phyloP scores from a whole-genome alignment of 2,797 vertebrate genomes.

The Aplochiton taeniatus region DNA sequence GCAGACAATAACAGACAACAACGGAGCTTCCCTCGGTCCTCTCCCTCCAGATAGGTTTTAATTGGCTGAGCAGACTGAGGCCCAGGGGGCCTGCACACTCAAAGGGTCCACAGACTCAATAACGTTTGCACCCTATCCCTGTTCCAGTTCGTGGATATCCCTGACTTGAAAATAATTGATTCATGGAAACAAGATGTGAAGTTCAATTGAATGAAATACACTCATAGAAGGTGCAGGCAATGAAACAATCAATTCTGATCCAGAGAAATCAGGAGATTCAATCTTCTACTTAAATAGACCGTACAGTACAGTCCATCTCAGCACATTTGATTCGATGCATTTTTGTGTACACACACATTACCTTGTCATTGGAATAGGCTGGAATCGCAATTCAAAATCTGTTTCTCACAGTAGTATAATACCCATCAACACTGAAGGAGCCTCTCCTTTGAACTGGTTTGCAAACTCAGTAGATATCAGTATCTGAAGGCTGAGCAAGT shows the following conservation, averaged over 20 bases:
- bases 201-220: too few relatives aligned
- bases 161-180: not conserved
- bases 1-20: conserved; percentile 8
- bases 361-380: conserved; percentile 4
- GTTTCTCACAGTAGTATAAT: not conserved
- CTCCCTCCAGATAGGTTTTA: not conserved
- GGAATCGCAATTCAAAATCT: conserved; percentile 7
- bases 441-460: too few relatives aligned
- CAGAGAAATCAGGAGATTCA: conserved; percentile 23
- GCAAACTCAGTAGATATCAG: too few relatives aligned
- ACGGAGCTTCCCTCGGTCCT: not conserved
- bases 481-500: too few relatives aligned
- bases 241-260: conserved; percentile 4
- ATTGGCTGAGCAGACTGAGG: not conserved
- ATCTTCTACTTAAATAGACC: conserved; percentile 10
- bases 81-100: not conserved
- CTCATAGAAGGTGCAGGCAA: not conserved
- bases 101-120: conserved; percentile 1
- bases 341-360: not conserved
- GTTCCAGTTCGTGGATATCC: not conserved
- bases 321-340: conserved; percentile 25
- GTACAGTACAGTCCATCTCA: conserved; percentile 2
- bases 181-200: not conserved
- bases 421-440: too few relatives aligned
- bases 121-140: not conserved